Evolutionary conservation across 2,113 vertebrate genomes (phyloP), one percentile per base, ranked within the genome.

Genomic region (Oreochromis aureus): DNA sequence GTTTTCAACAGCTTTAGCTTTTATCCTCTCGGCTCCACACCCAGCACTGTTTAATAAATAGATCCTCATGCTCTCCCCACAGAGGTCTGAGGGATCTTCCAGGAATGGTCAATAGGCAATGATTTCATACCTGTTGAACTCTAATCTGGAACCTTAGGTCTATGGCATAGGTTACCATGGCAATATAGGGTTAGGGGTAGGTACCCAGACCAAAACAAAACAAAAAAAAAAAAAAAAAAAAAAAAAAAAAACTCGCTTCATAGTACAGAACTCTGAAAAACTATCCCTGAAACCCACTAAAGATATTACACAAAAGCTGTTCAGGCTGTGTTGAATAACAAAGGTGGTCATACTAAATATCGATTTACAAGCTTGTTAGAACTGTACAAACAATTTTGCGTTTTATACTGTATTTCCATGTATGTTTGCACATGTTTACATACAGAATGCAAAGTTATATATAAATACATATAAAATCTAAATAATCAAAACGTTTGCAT

Each of bases 221-320:
- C n/a, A 4, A 41, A 41, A 10, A 36, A 7, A 7, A 1, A 4
- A 39, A 41, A 11, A 4, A 2, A 11, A 41, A 1, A 36, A 10
- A 10, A 41, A 34, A 6, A 34, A 41, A 11, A 36, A 9, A 36
- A 1, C 7, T 36, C 1, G 39, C 39, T 10, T 11, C 39, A 41
- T 41, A 41, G 39, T 41, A 41, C 39, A 41, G 10, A 41, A 10
- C 39, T 41, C 39, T 11, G 10, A 11, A 41, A 19, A 53, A 53
- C 18, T n/a, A 53, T n/a, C n/a, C 18, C 51, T n/a, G 18, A 53
- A 53, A 8, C 5, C 18, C 9, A 53, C 51, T 53, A n/a, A 53
- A 53, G 22, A 73, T 27, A 73, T 24, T 10, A 73, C 12, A 71
- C 39, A 0, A 44, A 46, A 73, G 66, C n/a, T 18, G 66, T 73